Base-by-base conservation (phyloP, 2,113 vertebrate species). In the Aldabrachelys gigantea region DNA sequence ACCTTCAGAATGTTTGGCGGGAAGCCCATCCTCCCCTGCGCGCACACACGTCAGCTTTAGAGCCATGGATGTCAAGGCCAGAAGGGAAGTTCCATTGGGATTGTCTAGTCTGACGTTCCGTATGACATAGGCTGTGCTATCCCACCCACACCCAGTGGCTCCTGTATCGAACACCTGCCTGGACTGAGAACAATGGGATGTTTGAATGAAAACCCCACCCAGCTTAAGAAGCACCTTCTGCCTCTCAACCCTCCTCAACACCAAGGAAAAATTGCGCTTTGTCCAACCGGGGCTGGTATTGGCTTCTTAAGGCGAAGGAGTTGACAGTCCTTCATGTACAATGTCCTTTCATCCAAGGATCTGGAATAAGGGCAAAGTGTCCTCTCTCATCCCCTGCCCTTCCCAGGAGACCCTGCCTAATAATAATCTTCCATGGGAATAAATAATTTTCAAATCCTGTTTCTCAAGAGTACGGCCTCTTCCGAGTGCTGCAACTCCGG, bases 21-120 rank as follows among this genome's bases (percentile, higher is more conserved):
- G 21, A 54, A 54, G 53, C 21, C 7, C 7, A 7, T 8, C 19
- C 19, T 1, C 6, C 5, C 14, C 50, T 5, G 3, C 50, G 1
- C 49, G 8, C 17, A 21, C 53, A 54, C 22, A 24, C 24, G 0
- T 16, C 59, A 54, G 53, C 53, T 21, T 22, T 22, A 54, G 53
- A 54, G 53, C 53, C 53, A 54, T 54, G 21, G 14, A 8, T 54
- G 21, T 54, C 21, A 54, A 54, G 21, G 21, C 21, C 19, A 57
- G 56, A 57, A 27, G 56, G 22, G 24, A 25, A 2, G 10, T 24
- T 25, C 59, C 59, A 62, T 14, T 29, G 56, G 12, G 12, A 31
- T 35, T 16, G 27, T 17, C 31, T 35, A 65, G 62, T 69, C 62
- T n/a, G 62, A n/a, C 2, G 31, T n/a, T 35, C 31, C 17, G 25